A percentile compares a stretch with the other conserved stretches of the same genome.
phyloP scores from a whole-genome alignment of 2,113 vertebrate species.

The Chunga burmeisteri region DNA sequence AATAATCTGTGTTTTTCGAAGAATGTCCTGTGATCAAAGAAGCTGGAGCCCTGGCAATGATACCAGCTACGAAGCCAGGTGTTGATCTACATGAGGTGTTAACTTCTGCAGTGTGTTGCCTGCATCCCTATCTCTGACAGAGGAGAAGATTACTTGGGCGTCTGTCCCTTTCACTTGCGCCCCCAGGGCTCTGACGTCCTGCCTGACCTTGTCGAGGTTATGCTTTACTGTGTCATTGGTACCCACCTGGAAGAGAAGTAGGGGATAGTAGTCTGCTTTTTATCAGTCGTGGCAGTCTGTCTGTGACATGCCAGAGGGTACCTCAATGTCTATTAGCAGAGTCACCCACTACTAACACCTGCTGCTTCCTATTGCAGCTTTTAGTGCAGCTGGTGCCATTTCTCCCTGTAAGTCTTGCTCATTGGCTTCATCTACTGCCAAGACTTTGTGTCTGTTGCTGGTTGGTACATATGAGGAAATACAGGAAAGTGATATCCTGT shows the following conservation, averaged over 20 bases:
- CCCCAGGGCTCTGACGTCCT: not conserved
- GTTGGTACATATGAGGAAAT: not conserved
- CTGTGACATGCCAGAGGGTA: not conserved
- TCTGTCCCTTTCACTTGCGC: not conserved
- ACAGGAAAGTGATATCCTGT: not conserved
- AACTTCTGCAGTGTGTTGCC: too few species aligned
- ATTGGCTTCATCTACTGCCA: not conserved
- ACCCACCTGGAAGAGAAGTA: not conserved
- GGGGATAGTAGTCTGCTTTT: not conserved
- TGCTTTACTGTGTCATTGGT: not conserved
- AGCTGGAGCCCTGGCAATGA: not conserved
- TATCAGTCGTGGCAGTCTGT: not conserved
- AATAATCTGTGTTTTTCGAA: accelerated
- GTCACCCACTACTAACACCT: not conserved
- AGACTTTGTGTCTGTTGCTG: not conserved
- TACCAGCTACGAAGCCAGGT: accelerated
- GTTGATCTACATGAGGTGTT: accelerated
- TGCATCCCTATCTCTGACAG: not conserved
- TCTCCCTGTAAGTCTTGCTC: not conserved
- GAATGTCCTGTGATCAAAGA: accelerated
- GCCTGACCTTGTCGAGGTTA: not conserved
- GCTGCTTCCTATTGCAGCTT: not conserved
- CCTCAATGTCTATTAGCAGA: not conserved
- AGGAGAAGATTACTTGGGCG: not conserved
- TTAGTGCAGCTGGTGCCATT: not conserved